A percentile compares a stretch with the other conserved stretches of the same genome.
These are phyloP conservation scores for Cryptoleucopteryx plumbea DNA, from an alignment of 2,113 vertebrate genomes.

Conservation along the genomic window DNA sequence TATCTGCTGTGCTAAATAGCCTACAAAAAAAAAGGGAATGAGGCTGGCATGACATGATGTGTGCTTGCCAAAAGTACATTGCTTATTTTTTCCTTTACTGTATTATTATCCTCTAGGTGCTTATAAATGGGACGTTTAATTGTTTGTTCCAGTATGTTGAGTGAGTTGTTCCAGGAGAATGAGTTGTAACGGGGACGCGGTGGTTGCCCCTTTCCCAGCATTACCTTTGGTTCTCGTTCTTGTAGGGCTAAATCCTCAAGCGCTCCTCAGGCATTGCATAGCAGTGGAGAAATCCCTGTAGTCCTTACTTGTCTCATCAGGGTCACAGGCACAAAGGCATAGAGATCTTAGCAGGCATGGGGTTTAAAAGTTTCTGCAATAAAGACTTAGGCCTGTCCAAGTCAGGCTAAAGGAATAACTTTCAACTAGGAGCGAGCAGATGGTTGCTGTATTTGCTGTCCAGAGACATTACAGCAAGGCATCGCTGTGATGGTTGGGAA, in stretches of 20 bases:
- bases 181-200: accelerated
- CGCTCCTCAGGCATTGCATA: neutral
- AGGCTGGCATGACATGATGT: neutral
- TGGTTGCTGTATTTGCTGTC: neutral
- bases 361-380: neutral
- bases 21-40: neutral
- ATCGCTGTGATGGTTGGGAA: neutral
- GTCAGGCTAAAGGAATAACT: neutral
- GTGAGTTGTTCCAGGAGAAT: neutral
- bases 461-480: neutral
- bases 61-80: neutral
- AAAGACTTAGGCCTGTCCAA: neutral
- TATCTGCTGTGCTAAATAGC: neutral
- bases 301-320: neutral
- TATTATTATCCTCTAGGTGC: neutral
- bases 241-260: neutral
- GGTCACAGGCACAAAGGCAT: neutral
- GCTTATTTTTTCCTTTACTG: neutral
- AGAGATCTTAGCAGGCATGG: neutral
- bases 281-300: neutral
- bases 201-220: neutral
- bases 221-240: neutral
- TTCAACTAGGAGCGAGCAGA: neutral
- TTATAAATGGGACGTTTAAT: neutral
- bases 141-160: neutral